Evolutionary conservation across 1,140 invertebrate species (phyloP), one percentile per base, ranked within the genome.

Genomic region (Neodiprion lecontei): DNA sequence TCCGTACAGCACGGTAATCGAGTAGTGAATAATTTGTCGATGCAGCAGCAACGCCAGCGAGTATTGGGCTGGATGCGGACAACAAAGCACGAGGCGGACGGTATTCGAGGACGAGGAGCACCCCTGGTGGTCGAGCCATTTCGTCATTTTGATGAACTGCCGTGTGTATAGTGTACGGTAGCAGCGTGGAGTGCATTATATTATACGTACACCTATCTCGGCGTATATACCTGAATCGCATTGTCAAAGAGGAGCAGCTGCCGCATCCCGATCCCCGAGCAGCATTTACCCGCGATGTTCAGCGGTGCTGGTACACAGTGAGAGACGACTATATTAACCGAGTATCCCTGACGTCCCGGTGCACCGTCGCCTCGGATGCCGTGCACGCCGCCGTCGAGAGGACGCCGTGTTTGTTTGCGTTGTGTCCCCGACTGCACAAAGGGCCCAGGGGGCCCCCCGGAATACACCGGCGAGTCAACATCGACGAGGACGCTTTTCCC

Each of bases 401-500:
- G 28, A 21, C 67, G 10, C 3, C 67, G 83, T 87, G 85, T 88
- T 88, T 88, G 86, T 88, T 88, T 86, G 86, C 81, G 84, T 83
- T 83, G 82, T 77, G 74, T 79, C 53, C 78, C 78, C 76, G 79
- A 77, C 79, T 75, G 79, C 79, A 86, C 86, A 87, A 88, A 88
- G 85, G 86, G 82, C 83, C 28, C 28, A 40, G 28, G 83, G 81
- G 79, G n/a, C 82, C 80, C 69, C 82, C 79, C 82, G 87, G 86
- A 87, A 87, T 87, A 81, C 83, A 83, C 83, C 80, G 78, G 74
- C 82, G 81, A 87, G 84, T 87, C 86, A 88, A 88, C 86, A 86
- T 85, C 86, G 84, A 86, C 83, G 85, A 84, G 78, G 82, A 85
- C 83, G 82, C 28, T 61, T 61, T 61, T 61, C 53, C 80, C 81